Conservation (phyloP, 2,888 invertebrate genomes). For the Isoperla grammatica region DNA sequence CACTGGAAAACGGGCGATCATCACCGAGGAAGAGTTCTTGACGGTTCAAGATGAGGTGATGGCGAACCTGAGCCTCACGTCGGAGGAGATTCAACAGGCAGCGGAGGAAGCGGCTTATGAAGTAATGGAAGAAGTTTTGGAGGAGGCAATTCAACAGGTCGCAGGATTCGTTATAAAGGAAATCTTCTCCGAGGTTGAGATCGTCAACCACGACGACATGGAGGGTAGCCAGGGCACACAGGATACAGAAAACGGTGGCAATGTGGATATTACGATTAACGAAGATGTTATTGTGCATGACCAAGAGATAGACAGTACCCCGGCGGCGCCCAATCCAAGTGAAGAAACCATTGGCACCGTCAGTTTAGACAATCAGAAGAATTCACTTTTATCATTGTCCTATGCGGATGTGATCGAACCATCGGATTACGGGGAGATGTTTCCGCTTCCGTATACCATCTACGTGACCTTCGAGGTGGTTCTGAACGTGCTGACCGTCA, state of each 20-base stretch:
- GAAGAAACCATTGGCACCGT: too few relatives aligned
- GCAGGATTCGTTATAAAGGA: background rate
- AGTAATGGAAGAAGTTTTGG: background rate
- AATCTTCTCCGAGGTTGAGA: background rate
- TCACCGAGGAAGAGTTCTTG: slow-evolving; percentile 6
- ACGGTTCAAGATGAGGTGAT: background rate
- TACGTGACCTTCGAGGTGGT: background rate
- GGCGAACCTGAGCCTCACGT: background rate
- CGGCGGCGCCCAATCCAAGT: too few relatives aligned
- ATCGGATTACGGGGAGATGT: too few relatives aligned
- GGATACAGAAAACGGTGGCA: too few relatives aligned
- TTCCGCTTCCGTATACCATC: background rate
- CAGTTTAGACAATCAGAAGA: too few relatives aligned
- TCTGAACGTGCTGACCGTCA: background rate
- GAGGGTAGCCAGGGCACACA: too few relatives aligned
- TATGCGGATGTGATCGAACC: too few relatives aligned
- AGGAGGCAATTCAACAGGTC: background rate
- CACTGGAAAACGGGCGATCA: slow-evolving; percentile 44
- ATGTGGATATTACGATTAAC: too few relatives aligned
- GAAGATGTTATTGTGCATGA: too few relatives aligned
- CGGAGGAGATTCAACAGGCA: background rate
- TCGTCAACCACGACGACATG: too few relatives aligned
- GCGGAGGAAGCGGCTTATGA: background rate
- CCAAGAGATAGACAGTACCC: too few relatives aligned
- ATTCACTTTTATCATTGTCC: too few relatives aligned